phyloP scores from a whole-genome alignment of 64 coral and sea anemone species.

The Stichodactyla mertensii region DNA sequence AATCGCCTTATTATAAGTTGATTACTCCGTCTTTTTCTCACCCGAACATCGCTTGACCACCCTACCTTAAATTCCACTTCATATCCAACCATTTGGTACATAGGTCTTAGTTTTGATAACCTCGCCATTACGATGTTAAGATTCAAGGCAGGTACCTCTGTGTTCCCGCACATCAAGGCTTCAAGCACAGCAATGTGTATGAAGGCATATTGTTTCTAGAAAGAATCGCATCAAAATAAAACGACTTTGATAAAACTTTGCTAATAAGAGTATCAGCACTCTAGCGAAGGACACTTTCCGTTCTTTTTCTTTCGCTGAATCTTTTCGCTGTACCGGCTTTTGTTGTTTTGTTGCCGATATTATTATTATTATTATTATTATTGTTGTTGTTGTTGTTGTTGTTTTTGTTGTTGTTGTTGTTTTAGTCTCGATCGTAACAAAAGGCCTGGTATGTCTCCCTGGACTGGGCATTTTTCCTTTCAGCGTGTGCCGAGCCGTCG shows the following conservation, averaged over 20 bases:
- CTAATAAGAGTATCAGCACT: background rate
- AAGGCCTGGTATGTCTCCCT: too few relatives aligned
- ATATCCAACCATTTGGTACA: conserved; percentile 29
- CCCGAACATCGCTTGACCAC: background rate
- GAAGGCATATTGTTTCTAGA: conserved; percentile 50
- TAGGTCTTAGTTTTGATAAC: background rate
- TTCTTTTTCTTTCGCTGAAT: too few relatives aligned
- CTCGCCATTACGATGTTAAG: conserved; percentile 18
- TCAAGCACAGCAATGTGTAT: conserved; percentile 50
- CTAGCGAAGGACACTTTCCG: background rate
- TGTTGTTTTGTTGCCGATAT: too few relatives aligned
- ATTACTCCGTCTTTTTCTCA: too few relatives aligned
- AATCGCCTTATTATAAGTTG: too few relatives aligned
- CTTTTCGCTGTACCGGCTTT: too few relatives aligned
- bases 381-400: too few relatives aligned
- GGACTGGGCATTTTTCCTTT: too few relatives aligned
- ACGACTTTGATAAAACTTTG: background rate
- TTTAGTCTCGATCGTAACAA: too few relatives aligned
- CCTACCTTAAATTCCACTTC: conserved; percentile 44
- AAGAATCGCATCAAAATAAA: background rate
- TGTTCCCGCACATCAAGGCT: conserved; percentile 53
- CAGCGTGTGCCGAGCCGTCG: too few relatives aligned
- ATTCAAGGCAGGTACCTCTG: conserved; percentile 50
- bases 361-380: too few relatives aligned
- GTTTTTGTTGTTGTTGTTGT: too few relatives aligned